Conservation (phyloP, 2,113 vertebrate genomes). For the Psammodynastes pulverulentus region DNA sequence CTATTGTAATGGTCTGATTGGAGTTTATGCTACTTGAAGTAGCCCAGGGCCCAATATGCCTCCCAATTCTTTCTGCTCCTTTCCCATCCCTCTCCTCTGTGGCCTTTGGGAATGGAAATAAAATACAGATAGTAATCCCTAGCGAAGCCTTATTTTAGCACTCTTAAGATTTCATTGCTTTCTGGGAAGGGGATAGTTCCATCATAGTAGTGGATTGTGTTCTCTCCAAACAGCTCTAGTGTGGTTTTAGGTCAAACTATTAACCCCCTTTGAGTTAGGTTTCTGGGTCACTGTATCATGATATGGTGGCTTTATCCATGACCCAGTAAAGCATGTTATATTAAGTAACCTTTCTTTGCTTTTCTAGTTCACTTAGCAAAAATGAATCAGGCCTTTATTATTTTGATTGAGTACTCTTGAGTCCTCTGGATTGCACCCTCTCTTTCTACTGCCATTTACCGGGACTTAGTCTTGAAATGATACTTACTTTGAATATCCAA, state of each 20-base stretch:
- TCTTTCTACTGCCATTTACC: background rate
- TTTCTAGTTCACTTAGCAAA: background rate
- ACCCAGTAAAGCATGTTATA: background rate
- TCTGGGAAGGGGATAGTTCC: background rate
- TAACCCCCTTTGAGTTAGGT: background rate
- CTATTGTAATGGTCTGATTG: background rate
- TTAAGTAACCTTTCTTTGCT: background rate
- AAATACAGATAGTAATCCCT: background rate
- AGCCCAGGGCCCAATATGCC: background rate
- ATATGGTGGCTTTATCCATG: background rate
- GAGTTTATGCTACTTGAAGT: background rate
- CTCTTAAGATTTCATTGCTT: background rate
- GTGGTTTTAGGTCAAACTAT: background rate
- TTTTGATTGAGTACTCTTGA: background rate
- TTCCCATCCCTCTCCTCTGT: background rate
- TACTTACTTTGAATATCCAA: background rate
- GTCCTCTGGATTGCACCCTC: background rate
- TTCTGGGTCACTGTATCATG: background rate
- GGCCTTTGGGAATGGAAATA: background rate
- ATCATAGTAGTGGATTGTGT: background rate
- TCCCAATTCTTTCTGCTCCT: background rate
- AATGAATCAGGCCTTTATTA: background rate
- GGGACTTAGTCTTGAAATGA: background rate
- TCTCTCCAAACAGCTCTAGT: background rate
- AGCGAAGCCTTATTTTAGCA: background rate